A percentile compares a stretch with the other conserved stretches of the same genome.
Conservation (phyloP, 2,797 vertebrate species). For the Neomorphus geoffroyi region DNA sequence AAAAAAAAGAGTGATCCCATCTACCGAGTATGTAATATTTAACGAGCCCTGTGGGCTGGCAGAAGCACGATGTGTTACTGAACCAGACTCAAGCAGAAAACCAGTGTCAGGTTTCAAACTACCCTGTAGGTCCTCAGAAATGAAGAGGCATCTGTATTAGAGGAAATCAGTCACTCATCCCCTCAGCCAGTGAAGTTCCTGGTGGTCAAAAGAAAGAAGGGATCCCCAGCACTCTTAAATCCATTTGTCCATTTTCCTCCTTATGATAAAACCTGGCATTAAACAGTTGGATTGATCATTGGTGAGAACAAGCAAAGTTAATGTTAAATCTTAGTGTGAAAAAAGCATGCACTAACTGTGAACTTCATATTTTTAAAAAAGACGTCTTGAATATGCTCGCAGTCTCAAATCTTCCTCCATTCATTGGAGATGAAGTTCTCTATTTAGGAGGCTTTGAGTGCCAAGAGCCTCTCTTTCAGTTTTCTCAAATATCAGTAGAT, state of each 20-base stretch:
- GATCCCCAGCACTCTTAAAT: background rate
- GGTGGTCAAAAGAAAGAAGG: background rate
- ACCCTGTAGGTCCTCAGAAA: slow-evolving; percentile 48
- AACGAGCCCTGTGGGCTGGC: slow-evolving; percentile 25
- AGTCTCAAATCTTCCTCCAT: background rate
- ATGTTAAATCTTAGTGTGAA: background rate
- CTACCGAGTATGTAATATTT: background rate
- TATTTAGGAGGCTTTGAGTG: background rate
- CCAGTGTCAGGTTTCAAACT: slow-evolving; percentile 32
- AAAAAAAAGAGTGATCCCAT: background rate
- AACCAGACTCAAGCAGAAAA: slow-evolving; percentile 6
- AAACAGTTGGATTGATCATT: background rate
- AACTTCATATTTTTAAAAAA: background rate
- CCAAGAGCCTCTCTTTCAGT: background rate
- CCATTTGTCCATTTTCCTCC: background rate
- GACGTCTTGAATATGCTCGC: background rate
- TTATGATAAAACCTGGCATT: background rate
- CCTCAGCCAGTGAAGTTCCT: background rate
- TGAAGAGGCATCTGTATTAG: slow-evolving; percentile 43
- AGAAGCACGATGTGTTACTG: slow-evolving; percentile 8
- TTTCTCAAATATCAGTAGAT: background rate
- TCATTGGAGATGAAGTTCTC: background rate
- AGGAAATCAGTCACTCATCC: background rate
- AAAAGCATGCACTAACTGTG: background rate
- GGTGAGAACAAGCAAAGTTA: background rate